Conservation (phyloP, 2,888 invertebrate genomes). For the Acleris emargana region DNA sequence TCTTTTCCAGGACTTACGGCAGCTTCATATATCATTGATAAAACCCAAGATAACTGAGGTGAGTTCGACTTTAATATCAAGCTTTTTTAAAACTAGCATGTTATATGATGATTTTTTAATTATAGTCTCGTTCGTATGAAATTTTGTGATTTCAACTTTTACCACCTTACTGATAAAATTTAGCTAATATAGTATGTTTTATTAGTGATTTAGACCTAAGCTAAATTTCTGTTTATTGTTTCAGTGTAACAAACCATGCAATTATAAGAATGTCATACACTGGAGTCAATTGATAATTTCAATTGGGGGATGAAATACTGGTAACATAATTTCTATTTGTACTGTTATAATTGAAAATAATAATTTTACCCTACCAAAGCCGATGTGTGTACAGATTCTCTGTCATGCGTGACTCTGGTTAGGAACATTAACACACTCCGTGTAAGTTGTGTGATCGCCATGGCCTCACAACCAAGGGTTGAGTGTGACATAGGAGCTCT, state of each 20-base stretch:
- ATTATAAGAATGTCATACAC: too few species aligned
- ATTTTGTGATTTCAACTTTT: conserved; percentile 58
- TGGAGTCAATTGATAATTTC: too few species aligned
- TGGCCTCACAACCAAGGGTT: conserved; percentile 73
- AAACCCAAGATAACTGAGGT: background rate
- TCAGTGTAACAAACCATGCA: too few species aligned
- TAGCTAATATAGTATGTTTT: background rate
- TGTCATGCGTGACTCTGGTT: conserved; percentile 77
- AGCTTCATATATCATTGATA: background rate
- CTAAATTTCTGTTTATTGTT: background rate
- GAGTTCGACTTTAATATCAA: background rate
- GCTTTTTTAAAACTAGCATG: background rate
- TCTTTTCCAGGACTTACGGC: conserved; percentile 1
- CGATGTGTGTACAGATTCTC: conserved; percentile 66
- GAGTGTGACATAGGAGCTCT: conserved; percentile 63
- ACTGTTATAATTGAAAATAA: background rate
- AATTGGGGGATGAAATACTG: too few species aligned
- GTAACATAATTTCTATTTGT: background rate
- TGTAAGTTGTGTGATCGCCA: conserved; percentile 68
- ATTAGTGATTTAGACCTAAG: background rate
- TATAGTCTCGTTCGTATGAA: conserved; percentile 69
- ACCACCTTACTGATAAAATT: conserved; percentile 51
- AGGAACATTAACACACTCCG: conserved; percentile 78
- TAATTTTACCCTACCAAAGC: conserved; percentile 77
- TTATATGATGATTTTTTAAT: conserved; percentile 38